Conservation (phyloP, 2,113 vertebrate species). For the Coregonus clupeaformis region DNA sequence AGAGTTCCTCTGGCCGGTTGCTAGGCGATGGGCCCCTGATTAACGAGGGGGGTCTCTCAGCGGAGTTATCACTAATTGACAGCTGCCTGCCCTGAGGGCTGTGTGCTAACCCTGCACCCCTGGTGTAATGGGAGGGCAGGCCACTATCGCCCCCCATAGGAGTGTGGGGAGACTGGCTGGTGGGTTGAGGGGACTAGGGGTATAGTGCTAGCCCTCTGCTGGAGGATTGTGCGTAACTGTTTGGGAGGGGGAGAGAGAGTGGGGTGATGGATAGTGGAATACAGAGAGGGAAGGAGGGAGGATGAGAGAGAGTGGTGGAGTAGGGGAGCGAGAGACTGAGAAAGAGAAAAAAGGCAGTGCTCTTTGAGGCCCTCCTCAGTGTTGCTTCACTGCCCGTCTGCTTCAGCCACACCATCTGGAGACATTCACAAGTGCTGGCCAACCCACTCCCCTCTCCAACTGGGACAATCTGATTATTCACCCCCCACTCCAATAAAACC, state of each 20-base stretch:
- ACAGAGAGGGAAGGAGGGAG: conserved; percentile 13
- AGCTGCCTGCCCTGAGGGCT: conserved; percentile 95
- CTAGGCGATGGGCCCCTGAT: conserved; percentile 91
- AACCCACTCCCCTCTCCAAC: conserved; percentile 67
- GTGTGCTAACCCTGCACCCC: conserved; percentile 88
- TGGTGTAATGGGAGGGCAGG: conserved; percentile 90
- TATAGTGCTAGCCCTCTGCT: conserved; percentile 69
- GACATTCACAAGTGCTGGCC: conserved; percentile 77
- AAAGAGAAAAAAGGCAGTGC: conserved; percentile 49
- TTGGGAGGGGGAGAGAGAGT: conserved; percentile 29
- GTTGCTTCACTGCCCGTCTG: conserved; percentile 75
- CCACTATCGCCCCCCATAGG: conserved; percentile 78
- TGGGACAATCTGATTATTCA: conserved; percentile 70
- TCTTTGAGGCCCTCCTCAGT: conserved; percentile 54
- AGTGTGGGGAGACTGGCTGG: conserved; percentile 70
- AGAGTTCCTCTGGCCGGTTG: conserved; percentile 81
- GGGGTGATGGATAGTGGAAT: not conserved
- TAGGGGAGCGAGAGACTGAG: not conserved
- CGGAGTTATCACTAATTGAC: conserved; percentile 96
- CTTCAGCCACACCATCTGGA: conserved; percentile 82
- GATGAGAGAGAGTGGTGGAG: too few relatives aligned
- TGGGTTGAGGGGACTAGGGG: conserved; percentile 68
- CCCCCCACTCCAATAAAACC: conserved; percentile 53
- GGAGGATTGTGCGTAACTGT: conserved; percentile 42
- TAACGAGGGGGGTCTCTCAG: conserved; percentile 72